Percentiles rank a stretch among this genome's conserved stretches.
phyloP scores from a whole-genome alignment of 1,140 invertebrate species.

The Heliconius nattereri region DNA sequence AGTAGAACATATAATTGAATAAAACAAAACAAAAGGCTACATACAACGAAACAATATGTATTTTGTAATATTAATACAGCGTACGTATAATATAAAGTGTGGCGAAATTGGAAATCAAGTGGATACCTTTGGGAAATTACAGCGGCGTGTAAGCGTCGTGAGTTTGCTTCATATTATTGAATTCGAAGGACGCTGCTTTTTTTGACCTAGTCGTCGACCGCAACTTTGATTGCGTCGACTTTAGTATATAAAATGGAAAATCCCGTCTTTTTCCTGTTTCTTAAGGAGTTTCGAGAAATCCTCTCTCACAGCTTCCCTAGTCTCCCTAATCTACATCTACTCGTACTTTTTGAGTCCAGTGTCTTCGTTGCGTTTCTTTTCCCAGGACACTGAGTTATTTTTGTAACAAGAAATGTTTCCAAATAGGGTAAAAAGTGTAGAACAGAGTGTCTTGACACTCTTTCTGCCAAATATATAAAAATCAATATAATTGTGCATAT shows the following conservation, averaged over 20 bases:
- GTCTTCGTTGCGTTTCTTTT: neutral
- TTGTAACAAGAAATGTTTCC: neutral
- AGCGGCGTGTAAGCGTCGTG: constrained; percentile 3
- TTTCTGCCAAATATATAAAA: neutral
- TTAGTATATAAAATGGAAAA: too few relatives aligned
- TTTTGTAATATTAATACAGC: constrained; percentile 1
- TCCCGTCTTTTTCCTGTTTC: too few relatives aligned
- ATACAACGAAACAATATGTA: neutral
- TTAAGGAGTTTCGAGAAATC: too few relatives aligned
- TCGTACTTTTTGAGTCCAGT: too few relatives aligned
- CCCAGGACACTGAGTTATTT: too few relatives aligned
- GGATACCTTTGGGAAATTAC: constrained; percentile 6
- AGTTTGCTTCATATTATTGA: constrained; percentile 1
- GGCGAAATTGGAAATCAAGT: constrained; percentile 5
- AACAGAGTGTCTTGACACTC: neutral
- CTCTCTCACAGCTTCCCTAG: too few relatives aligned
- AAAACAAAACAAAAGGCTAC: neutral
- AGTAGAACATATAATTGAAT: neutral
- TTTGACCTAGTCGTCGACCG: neutral
- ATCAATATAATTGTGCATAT: too few relatives aligned
- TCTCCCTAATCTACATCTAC: too few relatives aligned
- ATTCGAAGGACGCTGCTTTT: neutral
- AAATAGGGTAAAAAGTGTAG: neutral
- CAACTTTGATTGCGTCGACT: too few relatives aligned
- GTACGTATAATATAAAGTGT: neutral